Base-by-base conservation (phyloP, 2,113 vertebrate species). In the Procavia capensis region DNA sequence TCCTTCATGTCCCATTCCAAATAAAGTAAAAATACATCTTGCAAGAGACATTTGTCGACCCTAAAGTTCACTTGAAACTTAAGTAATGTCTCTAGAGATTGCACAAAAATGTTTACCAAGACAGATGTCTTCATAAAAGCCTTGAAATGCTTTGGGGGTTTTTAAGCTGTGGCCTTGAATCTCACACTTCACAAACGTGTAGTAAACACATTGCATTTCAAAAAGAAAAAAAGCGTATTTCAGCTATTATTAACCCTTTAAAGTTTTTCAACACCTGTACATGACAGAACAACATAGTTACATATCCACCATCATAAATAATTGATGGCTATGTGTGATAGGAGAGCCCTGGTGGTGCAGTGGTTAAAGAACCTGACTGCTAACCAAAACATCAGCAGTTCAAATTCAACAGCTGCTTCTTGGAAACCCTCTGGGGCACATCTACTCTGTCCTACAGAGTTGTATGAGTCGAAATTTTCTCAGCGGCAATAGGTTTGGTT, bases 61-160 rank as follows among this genome's bases (percentile, higher is more conserved):
- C 80, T 78, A 97, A 96, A 96, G 83, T 9, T 95, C 87, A 85
- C 85, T 82, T 96, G 74, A 39, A 95, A 88, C 87, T 97, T 96
- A 96, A 94, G 93, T 94, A 87, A 88, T 85, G 31, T 93, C 93
- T 95, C 93, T 72, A 68, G 94, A 96, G 86, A 85, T 24, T 70
- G 61, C 14, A 93, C 31, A 57, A 93, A 96, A 90, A 89, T 93
- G 76, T 96, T 97, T 95, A 95, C 27, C n/a, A 89, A 96, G 94
- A 91, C 72, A 93, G 57, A 80, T 7, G 3, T 94, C 86, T 95
- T 93, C 75, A 64, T 76, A 96, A 95, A 95, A 96, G 43, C 91
- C 50, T n/a, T 84, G 91, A 96, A 91, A 86, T 95, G 80, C 70
- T 91, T 84, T 81, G 31, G 64, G 64, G 76, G 31, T 93, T 96